These are phyloP conservation scores for Zygogramma bicolorata DNA, from an alignment of 2,888 invertebrate species.

Conservation along the genomic window DNA sequence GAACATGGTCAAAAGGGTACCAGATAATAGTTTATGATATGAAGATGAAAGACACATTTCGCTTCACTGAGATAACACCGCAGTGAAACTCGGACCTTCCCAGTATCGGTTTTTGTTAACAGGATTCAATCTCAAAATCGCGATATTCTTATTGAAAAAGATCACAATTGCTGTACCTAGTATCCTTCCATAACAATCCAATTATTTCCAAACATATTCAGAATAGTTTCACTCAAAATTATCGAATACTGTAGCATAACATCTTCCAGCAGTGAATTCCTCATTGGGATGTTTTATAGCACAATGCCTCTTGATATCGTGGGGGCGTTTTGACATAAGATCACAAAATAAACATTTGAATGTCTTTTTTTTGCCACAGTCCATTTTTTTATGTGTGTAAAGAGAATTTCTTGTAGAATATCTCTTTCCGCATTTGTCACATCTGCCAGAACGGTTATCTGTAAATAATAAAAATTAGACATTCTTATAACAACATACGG, in stretches of 20 bases:
- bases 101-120: too few relatives aligned
- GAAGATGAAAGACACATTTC: too few relatives aligned
- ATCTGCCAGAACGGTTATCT: slow-evolving; percentile 1
- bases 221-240: neutral
- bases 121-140: too few relatives aligned
- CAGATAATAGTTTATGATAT: too few relatives aligned
- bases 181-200: too few relatives aligned
- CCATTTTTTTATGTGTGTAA: slow-evolving; percentile 46
- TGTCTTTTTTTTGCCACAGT: slow-evolving; percentile 52
- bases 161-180: too few relatives aligned
- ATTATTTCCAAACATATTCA: neutral
- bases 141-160: too few relatives aligned
- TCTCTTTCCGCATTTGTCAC: slow-evolving; percentile 26
- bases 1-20: too few relatives aligned
- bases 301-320: slow-evolving; percentile 8
- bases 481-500: neutral
- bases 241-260: neutral
- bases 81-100: too few relatives aligned
- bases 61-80: too few relatives aligned
- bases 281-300: neutral
- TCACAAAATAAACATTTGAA: slow-evolving; percentile 53
- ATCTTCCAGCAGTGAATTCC: neutral
- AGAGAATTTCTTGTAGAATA: slow-evolving; percentile 36
- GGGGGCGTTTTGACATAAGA: slow-evolving; percentile 35
- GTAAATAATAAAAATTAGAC: neutral